phyloP scores from a whole-genome alignment of 2,113 vertebrate genomes.

The Indicator maculatus region DNA sequence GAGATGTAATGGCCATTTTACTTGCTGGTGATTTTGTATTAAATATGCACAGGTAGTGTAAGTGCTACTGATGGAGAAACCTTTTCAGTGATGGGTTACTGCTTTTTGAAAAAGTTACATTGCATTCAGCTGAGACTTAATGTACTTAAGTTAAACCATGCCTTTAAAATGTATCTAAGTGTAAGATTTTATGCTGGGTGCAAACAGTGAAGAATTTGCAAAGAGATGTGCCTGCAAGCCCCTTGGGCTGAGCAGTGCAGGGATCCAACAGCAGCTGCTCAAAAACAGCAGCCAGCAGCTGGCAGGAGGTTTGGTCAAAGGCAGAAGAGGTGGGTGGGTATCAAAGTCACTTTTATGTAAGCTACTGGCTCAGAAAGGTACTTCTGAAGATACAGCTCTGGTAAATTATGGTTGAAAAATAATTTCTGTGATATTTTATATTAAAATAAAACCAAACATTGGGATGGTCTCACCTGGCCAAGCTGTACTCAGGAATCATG shows the following conservation, averaged over 20 bases:
- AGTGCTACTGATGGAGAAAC: conserved; percentile 57
- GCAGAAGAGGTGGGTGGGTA: neutral
- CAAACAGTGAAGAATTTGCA: neutral
- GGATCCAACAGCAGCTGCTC: neutral
- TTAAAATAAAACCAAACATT: neutral
- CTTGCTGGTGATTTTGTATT: conserved; percentile 58
- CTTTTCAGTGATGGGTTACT: conserved; percentile 47
- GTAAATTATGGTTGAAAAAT: neutral
- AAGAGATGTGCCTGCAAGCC: neutral
- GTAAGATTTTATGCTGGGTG: neutral
- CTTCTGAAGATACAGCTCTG: neutral
- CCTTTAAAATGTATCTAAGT: conserved; percentile 11
- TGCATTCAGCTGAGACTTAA: neutral
- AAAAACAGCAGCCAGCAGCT: neutral
- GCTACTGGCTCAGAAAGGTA: neutral
- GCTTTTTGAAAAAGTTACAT: conserved; percentile 37
- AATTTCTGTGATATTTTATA: neutral
- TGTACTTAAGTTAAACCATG: neutral
- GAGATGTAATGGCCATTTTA: conserved; percentile 66
- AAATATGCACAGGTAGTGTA: conserved; percentile 61
- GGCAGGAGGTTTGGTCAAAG: neutral
- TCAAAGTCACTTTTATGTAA: neutral
- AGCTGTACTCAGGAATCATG: neutral
- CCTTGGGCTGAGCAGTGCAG: neutral
- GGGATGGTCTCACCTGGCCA: neutral